Base-by-base conservation (phyloP, 2,797 vertebrate genomes). In the Esox masquinongy region DNA sequence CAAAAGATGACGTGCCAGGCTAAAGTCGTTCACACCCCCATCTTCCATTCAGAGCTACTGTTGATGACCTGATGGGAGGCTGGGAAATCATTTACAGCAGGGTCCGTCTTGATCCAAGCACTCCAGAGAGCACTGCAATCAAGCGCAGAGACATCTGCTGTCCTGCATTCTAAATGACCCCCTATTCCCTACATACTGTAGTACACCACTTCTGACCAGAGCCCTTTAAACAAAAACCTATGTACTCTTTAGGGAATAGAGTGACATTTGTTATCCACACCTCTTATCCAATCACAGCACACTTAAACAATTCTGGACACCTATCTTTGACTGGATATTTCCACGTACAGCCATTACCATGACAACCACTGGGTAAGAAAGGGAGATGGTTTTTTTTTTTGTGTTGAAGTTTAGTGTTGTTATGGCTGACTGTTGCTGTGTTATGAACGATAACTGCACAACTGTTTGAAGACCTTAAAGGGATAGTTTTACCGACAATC, bases 341-440 rank as follows among this genome's bases (percentile, higher is more conserved):
- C 29, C 76, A 51, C 15, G 50, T 51, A 79, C 71, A 75, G 76
- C 64, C 29, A 72, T 81, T 74, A 63, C 79, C 76, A 81, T 86
- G 78, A 78, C 78, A 87, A 84, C 82, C 7, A 39, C 22, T 36
- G 19, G 1, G 12, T 76, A 72, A 81, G 70, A 70, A 73, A 56
- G 15, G 15, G 9, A 24, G 29, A 43, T 43, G 39, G 5, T 43
- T 43, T 43, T 43, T 43, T 43, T 43, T 43, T 43, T 43, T 43
- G 39, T 43, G 39, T 6, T 43, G 5, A 6, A 9, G 39, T 43
- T 43, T 43, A 9, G 39, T 43, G 39, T 43, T 43, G 39, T 43
- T 43, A 3, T 6, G 39, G 1, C 29, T 31, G 29, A 31, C 29
- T 31, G 29, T 31, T 31, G 29, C 29, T 31, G 1, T 31, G 29